Conservation (phyloP, 2,888 invertebrate species). For the Folsomia candida region DNA sequence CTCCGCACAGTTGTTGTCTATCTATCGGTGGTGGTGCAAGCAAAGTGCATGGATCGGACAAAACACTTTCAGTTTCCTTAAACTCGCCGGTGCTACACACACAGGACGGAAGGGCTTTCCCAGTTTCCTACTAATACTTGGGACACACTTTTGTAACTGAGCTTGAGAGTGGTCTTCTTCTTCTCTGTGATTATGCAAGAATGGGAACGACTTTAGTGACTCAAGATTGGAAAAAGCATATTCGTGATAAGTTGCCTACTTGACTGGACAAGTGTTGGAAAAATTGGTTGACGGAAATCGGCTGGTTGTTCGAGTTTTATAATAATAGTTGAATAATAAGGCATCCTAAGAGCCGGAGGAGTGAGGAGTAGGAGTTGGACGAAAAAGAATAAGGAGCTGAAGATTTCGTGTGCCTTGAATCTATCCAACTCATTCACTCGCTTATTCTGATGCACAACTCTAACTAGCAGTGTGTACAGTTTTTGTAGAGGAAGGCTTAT, state of each 20-base stretch:
- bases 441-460: too few relatives aligned
- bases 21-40: not conserved
- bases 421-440: too few relatives aligned
- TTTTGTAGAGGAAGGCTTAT: constrained; percentile 29
- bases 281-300: not conserved
- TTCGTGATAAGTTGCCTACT: not conserved
- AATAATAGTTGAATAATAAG: not conserved
- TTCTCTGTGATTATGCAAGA: not conserved
- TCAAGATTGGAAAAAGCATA: not conserved
- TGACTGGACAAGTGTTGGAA: not conserved
- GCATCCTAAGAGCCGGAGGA: too few relatives aligned
- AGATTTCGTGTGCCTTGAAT: not conserved
- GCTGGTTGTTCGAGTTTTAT: not conserved
- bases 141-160: too few relatives aligned
- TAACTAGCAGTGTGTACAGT: not conserved
- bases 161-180: not conserved
- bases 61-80: not conserved
- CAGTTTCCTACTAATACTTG: too few relatives aligned
- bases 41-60: not conserved
- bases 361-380: not conserved
- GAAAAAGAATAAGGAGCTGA: not conserved
- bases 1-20: not conserved
- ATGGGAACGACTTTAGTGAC: not conserved
- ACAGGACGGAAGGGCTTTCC: not conserved
- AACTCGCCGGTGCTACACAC: not conserved